Percentiles rank a stretch among this genome's conserved stretches.
These are phyloP conservation scores for Alauda arvensis DNA, from an alignment of 2,797 vertebrate genomes.

Conservation along the genomic window DNA sequence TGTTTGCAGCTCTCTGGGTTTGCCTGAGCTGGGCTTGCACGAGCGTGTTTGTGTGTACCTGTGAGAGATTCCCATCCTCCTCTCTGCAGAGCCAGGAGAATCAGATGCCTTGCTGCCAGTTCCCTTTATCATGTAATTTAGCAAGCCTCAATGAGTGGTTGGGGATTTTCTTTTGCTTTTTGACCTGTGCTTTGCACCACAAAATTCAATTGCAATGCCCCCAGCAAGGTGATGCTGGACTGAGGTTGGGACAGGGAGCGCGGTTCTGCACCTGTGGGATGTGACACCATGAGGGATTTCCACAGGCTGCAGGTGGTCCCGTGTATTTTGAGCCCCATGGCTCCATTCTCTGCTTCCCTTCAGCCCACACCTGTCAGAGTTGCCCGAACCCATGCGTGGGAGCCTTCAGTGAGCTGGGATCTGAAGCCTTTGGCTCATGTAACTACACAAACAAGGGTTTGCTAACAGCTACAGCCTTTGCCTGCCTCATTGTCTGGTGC, in stretches of 20 bases:
- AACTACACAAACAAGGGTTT: not conserved
- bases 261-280: accelerated
- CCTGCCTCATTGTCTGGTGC: not conserved
- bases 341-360: not conserved
- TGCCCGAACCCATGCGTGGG: not conserved
- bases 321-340: accelerated
- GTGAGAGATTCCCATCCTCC: not conserved
- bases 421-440: not conserved
- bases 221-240: not conserved
- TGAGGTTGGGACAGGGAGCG: not conserved
- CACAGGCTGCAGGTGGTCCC: not conserved
- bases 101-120: not conserved
- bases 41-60: not conserved
- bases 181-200: not conserved
- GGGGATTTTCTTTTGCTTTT: not conserved
- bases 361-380: not conserved
- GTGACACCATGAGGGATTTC: accelerated
- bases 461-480: not conserved
- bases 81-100: not conserved
- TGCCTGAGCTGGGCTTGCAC: not conserved
- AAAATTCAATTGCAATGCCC: not conserved
- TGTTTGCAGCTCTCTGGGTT: not conserved
- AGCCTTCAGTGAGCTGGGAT: not conserved
- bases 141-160: not conserved
- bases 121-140: not conserved